These are phyloP conservation scores for Uria lomvia DNA, from an alignment of 2,113 vertebrate species.

Conservation along the genomic window DNA sequence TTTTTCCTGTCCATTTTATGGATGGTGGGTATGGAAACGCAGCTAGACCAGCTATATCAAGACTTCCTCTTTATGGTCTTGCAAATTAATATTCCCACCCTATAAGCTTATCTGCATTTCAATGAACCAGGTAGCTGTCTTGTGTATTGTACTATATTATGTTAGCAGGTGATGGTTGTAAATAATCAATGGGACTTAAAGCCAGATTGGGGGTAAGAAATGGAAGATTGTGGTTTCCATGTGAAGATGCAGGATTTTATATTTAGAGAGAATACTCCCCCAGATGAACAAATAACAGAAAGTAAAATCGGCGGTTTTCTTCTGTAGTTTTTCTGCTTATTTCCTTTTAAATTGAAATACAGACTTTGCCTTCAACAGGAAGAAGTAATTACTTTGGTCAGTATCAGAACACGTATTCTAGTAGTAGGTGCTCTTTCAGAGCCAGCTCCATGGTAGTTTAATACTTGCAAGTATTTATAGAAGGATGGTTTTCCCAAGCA, in stretches of 20 bases:
- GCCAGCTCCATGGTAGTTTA: not conserved
- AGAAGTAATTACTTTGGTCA: not conserved
- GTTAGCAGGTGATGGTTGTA: not conserved
- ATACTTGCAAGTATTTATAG: not conserved
- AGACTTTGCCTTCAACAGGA: not conserved
- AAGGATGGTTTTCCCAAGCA: not conserved
- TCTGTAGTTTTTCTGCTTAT: not conserved
- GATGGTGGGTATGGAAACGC: not conserved
- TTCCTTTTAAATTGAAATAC: not conserved
- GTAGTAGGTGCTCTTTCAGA: not conserved
- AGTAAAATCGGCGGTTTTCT: not conserved
- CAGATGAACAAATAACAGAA: not conserved
- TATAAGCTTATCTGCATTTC: not conserved
- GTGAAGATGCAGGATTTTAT: not conserved
- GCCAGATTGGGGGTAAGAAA: not conserved
- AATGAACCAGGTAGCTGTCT: not conserved
- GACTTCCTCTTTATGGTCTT: not conserved
- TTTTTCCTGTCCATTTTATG: not conserved
- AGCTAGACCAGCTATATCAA: not conserved
- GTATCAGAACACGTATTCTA: not conserved
- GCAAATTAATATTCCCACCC: not conserved
- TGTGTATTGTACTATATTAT: not conserved
- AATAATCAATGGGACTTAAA: not conserved
- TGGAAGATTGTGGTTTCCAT: not conserved
- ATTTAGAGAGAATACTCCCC: not conserved